Evolutionary conservation across 2,888 invertebrate genomes (phyloP), one percentile per base, ranked within the genome.

Genomic region (Thymelicus lineola): DNA sequence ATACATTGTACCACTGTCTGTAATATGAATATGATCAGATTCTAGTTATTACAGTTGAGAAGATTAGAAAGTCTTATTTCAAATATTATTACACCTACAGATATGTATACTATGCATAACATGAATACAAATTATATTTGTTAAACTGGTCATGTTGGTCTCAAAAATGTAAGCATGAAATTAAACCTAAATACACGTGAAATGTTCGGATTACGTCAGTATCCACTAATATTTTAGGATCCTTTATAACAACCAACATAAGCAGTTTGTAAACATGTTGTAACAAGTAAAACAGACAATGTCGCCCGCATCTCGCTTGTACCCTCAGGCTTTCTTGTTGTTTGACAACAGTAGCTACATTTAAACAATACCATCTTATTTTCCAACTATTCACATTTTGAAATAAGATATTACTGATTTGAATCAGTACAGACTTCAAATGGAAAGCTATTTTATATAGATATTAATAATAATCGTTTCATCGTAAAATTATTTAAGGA

Each of bases 321-420:
- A 53, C 53, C 53, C 53, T 53, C 53, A 10, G 20, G 53, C 53
- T 9, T 53, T 10, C 20, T 53, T 53, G 20, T 48, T 48, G 48
- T 53, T 20, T 53, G 20, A 53, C 20, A 53, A 53, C 53, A 20
- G 12, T 20, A 53, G 53, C 4, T 20, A 20, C 20, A 5, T 20
- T 50, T 14, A 17, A 17, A 50, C 17, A 6, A 50, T 17, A 9
- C 7, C 50, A 7, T 50, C 15, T 50, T 17, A 15, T 50, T 14
- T 50, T 50, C 15, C n/a, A 50, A 7, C 17, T 6, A 0, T 15
- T 7, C 48, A 50, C 17, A 50, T 6, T 7, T 15, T 7, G 7
- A 50, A 50, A 15, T 7, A 6, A 36, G n/a, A 50, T 0, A 58
- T 38, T 28, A 28, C 55, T 28, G 4, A 28, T 28, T 28, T 28